Evolutionary conservation across 2,113 vertebrate genomes (phyloP).

Genomic region (Isichthys henryi): DNA sequence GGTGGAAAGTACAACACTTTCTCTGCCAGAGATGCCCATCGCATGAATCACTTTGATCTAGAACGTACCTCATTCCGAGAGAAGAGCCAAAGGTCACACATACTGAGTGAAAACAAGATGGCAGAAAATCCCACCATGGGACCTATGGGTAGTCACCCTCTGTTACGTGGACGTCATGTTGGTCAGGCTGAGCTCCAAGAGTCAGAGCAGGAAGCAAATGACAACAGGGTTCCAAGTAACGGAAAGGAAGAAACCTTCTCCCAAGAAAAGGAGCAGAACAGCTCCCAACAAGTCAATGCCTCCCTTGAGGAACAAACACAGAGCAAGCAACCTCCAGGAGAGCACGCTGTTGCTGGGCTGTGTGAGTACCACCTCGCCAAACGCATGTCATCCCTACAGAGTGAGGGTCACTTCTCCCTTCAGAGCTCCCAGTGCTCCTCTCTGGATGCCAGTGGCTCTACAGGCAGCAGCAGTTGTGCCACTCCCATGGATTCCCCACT

Average conservation of each 20-base stretch:
- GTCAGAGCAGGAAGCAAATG: constrained; percentile 58
- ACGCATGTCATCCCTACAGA: constrained; percentile 88
- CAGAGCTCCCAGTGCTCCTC: constrained; percentile 94
- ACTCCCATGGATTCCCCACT: constrained; percentile 87
- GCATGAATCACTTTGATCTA: constrained; percentile 78
- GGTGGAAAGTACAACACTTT: constrained; percentile 71
- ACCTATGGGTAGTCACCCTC: constrained; percentile 54
- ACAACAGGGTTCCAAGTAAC: constrained; percentile 52
- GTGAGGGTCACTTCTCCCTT: constrained; percentile 82
- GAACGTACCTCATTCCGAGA: constrained; percentile 85
- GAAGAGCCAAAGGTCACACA: constrained; percentile 76
- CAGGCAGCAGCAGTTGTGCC: constrained; percentile 81
- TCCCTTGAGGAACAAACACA: constrained; percentile 63
- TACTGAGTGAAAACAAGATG: constrained; percentile 62
- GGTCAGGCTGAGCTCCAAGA: constrained; percentile 67
- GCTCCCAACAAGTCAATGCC: constrained; percentile 54
- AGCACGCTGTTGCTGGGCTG: constrained; percentile 67
- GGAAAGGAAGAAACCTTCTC: constrained; percentile 59
- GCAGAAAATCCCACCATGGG: constrained; percentile 68
- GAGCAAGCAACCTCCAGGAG: constrained; percentile 62
- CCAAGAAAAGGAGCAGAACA: constrained; percentile 68
- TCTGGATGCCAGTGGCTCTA: constrained; percentile 87
- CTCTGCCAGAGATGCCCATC: constrained; percentile 75
- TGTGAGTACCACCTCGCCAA: constrained; percentile 89
- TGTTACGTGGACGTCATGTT: constrained; percentile 62